Base-by-base conservation (phyloP, 1,140 invertebrate genomes). In the Heliconius congener region DNA sequence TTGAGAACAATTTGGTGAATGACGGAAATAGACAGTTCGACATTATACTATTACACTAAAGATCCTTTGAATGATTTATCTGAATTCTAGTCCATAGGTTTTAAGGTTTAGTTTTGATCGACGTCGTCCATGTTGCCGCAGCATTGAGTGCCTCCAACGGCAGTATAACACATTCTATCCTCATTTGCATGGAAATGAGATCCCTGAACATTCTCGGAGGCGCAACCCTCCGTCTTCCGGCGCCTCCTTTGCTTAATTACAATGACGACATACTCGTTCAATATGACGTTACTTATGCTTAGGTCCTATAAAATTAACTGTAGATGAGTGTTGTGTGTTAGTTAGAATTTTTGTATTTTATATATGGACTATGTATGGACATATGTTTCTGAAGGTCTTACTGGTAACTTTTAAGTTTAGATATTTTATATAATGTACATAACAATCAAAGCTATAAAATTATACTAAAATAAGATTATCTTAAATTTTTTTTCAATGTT, bases 111-210 rank as follows among this genome's bases (percentile, higher is more conserved):
- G 13, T 66, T 66, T 66, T 5, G 60, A 66, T 66, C 27, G 60
- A 66, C 60, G n/a, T 66, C 16, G 37, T 16, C 46, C 23, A 46
- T n/a, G 73, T 75, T 30, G 73, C 73, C 60, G 66, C 72, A 75
- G 74, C 76, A 76, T 76, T 80, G 79, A 73, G 79, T 76, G 70
- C 79, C 78, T 57, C 30, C 52, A 76, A 73, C 71, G 78, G 39
- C 73, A 79, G 80, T 86, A 85, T 88, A 88, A 90, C 84, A 88
- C 85, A 86, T 88, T 85, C 86, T 86, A 85, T 83, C 86, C 87
- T 93, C 90, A 92, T 93, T 93, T 93, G 87, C 92, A 93, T 93
- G 90, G 88, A 93, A 93, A 93, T 91, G 90, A 93, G 91, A 88
- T 89, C 86, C 81, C 82, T 84, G 91, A 89, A 91, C 91, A 90